Evolutionary conservation across 2,113 vertebrate species (phyloP), one percentile per base, ranked within the genome.

Genomic region (Patagioenas fasciata): DNA sequence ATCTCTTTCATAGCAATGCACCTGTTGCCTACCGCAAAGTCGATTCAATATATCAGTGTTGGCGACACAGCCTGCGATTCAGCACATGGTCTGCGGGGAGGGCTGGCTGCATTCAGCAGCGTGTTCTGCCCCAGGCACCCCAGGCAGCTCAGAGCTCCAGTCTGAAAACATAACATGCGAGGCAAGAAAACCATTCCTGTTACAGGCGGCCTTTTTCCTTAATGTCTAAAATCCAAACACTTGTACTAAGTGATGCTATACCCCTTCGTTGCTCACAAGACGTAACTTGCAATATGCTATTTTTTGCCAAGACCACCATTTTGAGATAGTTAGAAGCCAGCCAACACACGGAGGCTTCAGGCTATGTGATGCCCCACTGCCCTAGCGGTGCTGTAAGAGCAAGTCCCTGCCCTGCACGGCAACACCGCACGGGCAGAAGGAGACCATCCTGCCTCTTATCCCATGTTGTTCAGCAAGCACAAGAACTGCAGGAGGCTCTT

Each of bases 261-360:
- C 12, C 26, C 18, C 10, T 15, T 12, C 17, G 13, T 11, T 18
- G 29, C 56, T 36, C 66, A 23, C 61, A 47, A 42, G 4, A 7
- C 2, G 0, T n/a, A n/a, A 66, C 26, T n/a, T 25, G 32, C 48
- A 62, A 26, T 5, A 29, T 2, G 5, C 12, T 34, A 2, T 15
- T 61, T 70, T 66, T 47, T 47, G 31, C 13, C 9, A 10, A 18
- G 28, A 80, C 21, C 38, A 38, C 16, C 10, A 29, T 72, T 56
- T 72, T 42, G 15, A 4, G 38, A 13, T 40, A 9, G 8, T 47
- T 28, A 47, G 17, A 51, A 48, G 34, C 4, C 53, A 71, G 15
- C 5, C 47, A 71, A 26, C 11, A 44, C 50, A 32, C 1, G 8
- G 28, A 40, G 5, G 18, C 17, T 34, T 51, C 6, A 53, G 26